Evolutionary conservation across 1,140 invertebrate species (phyloP).

Genomic region (Ruditapes philippinarum): DNA sequence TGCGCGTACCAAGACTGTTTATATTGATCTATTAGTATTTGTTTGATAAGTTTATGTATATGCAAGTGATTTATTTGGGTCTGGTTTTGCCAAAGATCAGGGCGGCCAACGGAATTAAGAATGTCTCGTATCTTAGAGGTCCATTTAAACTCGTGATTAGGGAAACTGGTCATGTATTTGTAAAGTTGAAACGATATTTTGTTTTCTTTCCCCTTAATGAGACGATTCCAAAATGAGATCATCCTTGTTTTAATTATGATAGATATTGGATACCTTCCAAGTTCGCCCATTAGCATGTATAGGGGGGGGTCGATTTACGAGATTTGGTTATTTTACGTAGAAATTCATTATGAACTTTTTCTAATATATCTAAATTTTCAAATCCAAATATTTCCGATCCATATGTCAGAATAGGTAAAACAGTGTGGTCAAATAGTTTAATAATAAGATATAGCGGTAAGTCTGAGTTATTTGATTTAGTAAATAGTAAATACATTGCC

Average conservation of each 20-base stretch:
- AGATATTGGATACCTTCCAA: slow-evolving; percentile 25
- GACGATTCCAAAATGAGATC: slow-evolving; percentile 28
- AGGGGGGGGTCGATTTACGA: neutral
- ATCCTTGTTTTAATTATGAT: slow-evolving; percentile 36
- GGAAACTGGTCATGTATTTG: slow-evolving; percentile 3
- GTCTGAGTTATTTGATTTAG: slow-evolving; percentile 19
- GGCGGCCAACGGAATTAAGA: neutral
- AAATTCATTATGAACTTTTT: slow-evolving; percentile 38
- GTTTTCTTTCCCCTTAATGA: slow-evolving; percentile 18
- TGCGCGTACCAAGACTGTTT: neutral
- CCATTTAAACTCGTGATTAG: slow-evolving; percentile 19
- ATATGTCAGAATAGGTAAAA: slow-evolving; percentile 40
- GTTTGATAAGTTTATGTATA: slow-evolving; percentile 14
- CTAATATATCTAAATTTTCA: slow-evolving; percentile 22
- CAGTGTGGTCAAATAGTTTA: slow-evolving; percentile 40
- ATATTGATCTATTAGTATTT: slow-evolving; percentile 35
- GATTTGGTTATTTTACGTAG: slow-evolving; percentile 40
- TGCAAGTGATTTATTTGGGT: neutral
- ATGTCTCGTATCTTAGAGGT: slow-evolving; percentile 16
- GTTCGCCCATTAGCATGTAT: neutral
- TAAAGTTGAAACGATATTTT: slow-evolving; percentile 3
- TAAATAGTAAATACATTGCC: slow-evolving; percentile 20
- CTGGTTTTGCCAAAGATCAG: slow-evolving; percentile 12
- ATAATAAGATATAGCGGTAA: slow-evolving; percentile 4
- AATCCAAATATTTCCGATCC: slow-evolving; percentile 24